Evolutionary conservation across 2,888 invertebrate genomes (phyloP).

Genomic region (Drosophila longiperda): DNA sequence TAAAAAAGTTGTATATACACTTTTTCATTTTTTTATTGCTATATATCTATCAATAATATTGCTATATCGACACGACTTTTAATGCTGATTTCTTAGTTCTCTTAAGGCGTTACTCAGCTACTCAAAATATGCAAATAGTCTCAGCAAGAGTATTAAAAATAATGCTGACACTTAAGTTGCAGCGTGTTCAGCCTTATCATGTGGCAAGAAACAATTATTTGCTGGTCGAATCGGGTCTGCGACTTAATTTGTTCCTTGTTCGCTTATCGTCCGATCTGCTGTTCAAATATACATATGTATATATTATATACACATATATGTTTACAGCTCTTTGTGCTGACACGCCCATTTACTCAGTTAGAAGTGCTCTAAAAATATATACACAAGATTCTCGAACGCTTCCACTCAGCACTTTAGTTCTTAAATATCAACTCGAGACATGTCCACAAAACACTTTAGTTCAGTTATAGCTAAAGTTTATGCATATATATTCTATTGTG

Average conservation of each 20-base stretch:
- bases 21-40: neutral
- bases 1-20: neutral
- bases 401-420: conserved; percentile 2
- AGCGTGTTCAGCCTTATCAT: conserved; percentile 49
- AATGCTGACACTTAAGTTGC: conserved; percentile 45
- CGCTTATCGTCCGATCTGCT: conserved; percentile 19
- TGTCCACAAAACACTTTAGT: neutral
- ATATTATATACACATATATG: conserved; percentile 1
- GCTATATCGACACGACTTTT: neutral
- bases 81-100: neutral
- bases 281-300: neutral
- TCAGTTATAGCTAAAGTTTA: neutral
- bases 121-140: neutral
- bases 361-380: neutral
- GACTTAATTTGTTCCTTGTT: conserved; percentile 4
- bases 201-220: conserved; percentile 30
- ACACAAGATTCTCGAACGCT: neutral
- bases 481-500: neutral
- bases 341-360: conserved; percentile 7
- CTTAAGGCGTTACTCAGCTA: neutral
- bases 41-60: neutral
- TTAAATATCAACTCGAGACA: neutral
- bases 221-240: neutral
- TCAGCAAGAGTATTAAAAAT: conserved; percentile 7
- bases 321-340: conserved; percentile 36